Evolutionary conservation across 2,797 vertebrate genomes (phyloP).

Genomic region (Anomalospiza imberbis): DNA sequence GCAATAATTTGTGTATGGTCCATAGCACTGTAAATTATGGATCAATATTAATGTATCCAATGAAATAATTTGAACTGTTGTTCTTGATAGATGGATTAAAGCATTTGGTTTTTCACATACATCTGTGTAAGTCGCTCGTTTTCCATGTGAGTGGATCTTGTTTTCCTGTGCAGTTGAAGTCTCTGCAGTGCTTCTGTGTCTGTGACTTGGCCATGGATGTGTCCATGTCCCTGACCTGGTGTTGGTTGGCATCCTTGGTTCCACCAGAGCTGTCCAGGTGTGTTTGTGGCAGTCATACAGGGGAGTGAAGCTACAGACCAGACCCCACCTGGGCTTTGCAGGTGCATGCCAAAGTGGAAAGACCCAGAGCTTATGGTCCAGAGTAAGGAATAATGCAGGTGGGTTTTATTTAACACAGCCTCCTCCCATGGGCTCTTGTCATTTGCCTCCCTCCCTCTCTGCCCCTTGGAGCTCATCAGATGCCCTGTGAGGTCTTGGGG

Average conservation of each 20-base stretch:
- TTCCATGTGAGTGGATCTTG: constrained; percentile 42
- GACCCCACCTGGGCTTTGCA: not conserved
- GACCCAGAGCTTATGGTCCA: not conserved
- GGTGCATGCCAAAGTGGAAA: accelerated
- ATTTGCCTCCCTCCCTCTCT: not conserved
- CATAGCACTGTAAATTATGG: constrained; percentile 82
- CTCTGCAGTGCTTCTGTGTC: not conserved
- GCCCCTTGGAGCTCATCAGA: not conserved
- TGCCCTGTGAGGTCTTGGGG: accelerated
- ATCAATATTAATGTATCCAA: constrained; percentile 80
- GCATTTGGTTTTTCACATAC: constrained; percentile 78
- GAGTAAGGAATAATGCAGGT: not conserved
- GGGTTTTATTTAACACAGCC: not conserved
- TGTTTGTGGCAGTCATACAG: not conserved
- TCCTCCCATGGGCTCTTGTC: accelerated
- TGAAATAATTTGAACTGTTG: constrained; percentile 79
- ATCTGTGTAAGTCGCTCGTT: constrained; percentile 62
- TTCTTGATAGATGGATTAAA: constrained; percentile 90
- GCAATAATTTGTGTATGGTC: constrained; percentile 80
- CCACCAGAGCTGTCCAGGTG: not conserved
- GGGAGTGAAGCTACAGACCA: not conserved
- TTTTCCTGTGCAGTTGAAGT: not conserved
- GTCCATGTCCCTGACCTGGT: not conserved
- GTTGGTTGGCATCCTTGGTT: not conserved
- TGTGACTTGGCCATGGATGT: constrained; percentile 1